Evolutionary conservation across 1,140 invertebrate genomes (phyloP), one percentile per base, ranked within the genome.

Genomic region (Drosophila simulans): DNA sequence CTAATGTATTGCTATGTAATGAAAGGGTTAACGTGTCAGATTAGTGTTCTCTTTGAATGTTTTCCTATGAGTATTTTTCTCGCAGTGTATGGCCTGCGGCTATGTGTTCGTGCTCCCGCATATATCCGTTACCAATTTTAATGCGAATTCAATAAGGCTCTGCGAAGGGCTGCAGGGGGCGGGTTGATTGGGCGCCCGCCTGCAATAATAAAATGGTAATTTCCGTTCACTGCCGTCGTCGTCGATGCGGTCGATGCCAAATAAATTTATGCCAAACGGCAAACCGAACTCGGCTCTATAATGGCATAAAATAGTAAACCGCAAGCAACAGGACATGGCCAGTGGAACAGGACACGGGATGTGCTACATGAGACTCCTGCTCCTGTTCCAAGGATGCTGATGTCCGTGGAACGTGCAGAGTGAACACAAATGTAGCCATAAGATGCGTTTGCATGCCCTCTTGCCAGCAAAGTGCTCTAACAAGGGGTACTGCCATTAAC

Each of bases 131-230:
- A 69, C 84, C 71, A 83, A 86, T 88, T 86, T 86, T 82, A 88
- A 86, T 86, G 84, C 45, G 84, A 83, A 83, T 88, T 89, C 83
- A 88, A 88, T 89, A 80, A 85, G 81, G 75, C 72, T 63, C 56
- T 60, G 55, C 20, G 54, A 55, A 46, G 52, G 55, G 39, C 60
- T 57, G 57, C 55, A 59, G 17, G 45, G 27, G 12, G 20, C 20
- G 27, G n/a, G 15, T 17, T 56, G 66, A 51, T 54, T 63, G 65
- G 54, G 20, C 25, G 42, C 65, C 45, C 46, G 75, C 59, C 75
- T 83, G 83, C 79, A 88, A 88, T 88, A 88, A 88, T 88, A 88
- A 88, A 88, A 88, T 88, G 83, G 83, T 88, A 88, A 88, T 88
- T 88, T 88, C 83, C 82, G 81, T 78, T 70, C 64, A 64, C 35